Evolutionary conservation across 2,113 vertebrate genomes (phyloP).

Genomic region (Callionymus lyra): DNA sequence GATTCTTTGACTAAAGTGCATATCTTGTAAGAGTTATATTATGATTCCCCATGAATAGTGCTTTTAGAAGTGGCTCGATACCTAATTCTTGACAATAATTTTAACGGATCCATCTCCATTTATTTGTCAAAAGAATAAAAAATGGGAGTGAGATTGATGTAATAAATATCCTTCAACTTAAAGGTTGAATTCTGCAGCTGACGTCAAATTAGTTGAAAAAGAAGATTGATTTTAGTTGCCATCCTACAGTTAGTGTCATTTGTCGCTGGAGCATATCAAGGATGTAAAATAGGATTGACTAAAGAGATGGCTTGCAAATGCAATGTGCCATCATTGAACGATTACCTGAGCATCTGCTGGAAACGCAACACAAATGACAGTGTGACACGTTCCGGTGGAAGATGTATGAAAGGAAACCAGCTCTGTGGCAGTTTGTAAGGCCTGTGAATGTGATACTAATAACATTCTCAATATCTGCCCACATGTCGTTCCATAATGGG

Average conservation of each 20-base stretch:
- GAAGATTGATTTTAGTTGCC: neutral
- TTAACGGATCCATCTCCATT: too few relatives aligned
- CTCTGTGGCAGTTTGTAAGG: constrained; percentile 47
- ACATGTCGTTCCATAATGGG: constrained; percentile 35
- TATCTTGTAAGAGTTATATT: too few relatives aligned
- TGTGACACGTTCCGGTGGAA: constrained; percentile 34
- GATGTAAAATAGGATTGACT: constrained; percentile 28
- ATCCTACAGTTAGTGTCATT: neutral
- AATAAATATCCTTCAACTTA: too few relatives aligned
- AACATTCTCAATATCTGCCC: constrained; percentile 46
- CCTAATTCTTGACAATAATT: too few relatives aligned
- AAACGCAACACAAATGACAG: constrained; percentile 27
- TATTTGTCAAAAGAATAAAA: too few relatives aligned
- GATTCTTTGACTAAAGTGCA: too few relatives aligned
- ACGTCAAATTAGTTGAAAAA: neutral
- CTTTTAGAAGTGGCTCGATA: too few relatives aligned
- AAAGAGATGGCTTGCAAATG: constrained; percentile 25
- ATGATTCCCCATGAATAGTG: too few relatives aligned
- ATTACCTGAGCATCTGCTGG: constrained; percentile 39
- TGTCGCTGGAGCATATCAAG: neutral
- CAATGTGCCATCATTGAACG: constrained; percentile 15
- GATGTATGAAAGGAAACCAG: constrained; percentile 43
- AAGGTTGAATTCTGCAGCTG: too few relatives aligned
- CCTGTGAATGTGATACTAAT: constrained; percentile 52
- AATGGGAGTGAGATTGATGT: too few relatives aligned